Base-by-base conservation (phyloP, 2,113 vertebrate genomes). In the Clarias macrocephalus region DNA sequence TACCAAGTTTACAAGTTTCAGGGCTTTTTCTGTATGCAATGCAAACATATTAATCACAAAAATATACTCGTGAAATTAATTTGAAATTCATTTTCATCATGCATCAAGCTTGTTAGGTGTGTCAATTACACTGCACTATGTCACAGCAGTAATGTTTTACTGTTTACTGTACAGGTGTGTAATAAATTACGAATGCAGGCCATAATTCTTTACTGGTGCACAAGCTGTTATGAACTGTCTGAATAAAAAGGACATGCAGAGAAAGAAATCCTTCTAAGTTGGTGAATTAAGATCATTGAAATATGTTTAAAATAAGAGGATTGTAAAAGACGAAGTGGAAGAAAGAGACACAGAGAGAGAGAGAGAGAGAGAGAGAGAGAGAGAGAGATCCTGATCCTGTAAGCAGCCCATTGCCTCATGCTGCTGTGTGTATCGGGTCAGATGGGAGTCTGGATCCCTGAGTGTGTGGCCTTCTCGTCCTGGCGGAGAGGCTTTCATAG, bases 401-500 rank as follows among this genome's bases (percentile, higher is more conserved):
- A 93, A 93, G 93, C 90, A 90, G 90, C 86, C 88, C 85, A 88
- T 92, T 93, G 93, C 92, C 92, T 91, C 90, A 90, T 94, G 91
- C 93, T 91, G 92, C 91, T 93, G 93, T 95, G 79, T 82, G 80
- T 81, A 48, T 66, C n/a, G 72, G 52, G 84, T 88, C 88, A 88
- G 84, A 83, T 88, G 88, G 84, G 84, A 86, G 60, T 66, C 30
- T 56, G 30, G 80, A 66, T 88, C 68, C 91, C 91, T 90, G 91
- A 77, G 86, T 91, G 60, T 59, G 52, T 84, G 90, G 87, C 84
- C 77, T 88, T 89, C 89, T 91, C 92, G 94, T 93, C 93, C 93
- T 91, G 92, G 92, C 89, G 92, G 92, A 93, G 93, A 93, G 92
- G 93, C 94, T 95, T 95, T 95, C 93, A 95, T 95, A 95, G 93